phyloP scores from a whole-genome alignment of 2,113 vertebrate species.

The Macrotus californicus region DNA sequence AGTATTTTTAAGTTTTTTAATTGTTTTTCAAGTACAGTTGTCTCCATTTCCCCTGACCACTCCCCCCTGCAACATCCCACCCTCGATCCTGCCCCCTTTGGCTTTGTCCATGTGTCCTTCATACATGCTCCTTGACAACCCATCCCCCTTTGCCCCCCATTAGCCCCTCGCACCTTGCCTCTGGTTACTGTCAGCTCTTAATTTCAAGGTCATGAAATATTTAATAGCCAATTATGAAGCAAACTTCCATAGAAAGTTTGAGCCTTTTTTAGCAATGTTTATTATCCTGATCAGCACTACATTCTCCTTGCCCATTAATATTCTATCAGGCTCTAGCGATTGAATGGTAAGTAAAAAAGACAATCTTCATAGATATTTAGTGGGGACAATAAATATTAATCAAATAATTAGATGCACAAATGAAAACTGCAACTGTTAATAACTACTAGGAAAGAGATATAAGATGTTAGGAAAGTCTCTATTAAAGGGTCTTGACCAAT shows the following conservation, averaged over 20 bases:
- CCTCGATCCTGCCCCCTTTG: too few species aligned
- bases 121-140: too few species aligned
- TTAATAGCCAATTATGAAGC: not conserved
- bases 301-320: not conserved
- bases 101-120: too few species aligned
- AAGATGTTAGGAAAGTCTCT: not conserved
- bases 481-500: not conserved
- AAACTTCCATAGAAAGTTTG: not conserved
- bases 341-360: constrained; percentile 12
- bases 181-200: not conserved
- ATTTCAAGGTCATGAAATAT: constrained; percentile 12
- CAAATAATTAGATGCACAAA: not conserved
- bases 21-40: too few species aligned
- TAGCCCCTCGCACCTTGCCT: too few species aligned
- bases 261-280: not conserved
- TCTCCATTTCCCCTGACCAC: too few species aligned
- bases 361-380: not conserved
- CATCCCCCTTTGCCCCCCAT: too few species aligned
- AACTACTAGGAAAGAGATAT: not conserved
- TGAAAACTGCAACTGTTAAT: constrained; percentile 3
- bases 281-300: not conserved
- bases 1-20: too few species aligned
- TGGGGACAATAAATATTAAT: not conserved
- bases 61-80: too few species aligned
- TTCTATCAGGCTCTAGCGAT: not conserved